A percentile compares a stretch with the other conserved stretches of the same genome.
phyloP scores from a whole-genome alignment of 2,888 invertebrate species.

The Papilio elwesi region DNA sequence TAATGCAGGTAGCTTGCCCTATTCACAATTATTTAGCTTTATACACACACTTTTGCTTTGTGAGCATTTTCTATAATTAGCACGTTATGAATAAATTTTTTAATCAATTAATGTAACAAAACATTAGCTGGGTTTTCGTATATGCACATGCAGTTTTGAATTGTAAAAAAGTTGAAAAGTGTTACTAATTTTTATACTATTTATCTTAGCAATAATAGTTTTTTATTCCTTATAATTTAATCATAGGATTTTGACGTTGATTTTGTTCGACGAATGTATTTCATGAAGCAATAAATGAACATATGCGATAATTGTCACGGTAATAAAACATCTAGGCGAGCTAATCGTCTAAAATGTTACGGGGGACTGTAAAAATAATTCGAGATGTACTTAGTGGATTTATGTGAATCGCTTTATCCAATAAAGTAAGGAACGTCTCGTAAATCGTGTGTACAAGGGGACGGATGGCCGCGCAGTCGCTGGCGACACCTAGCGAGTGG shows the following conservation, averaged over 20 bases:
- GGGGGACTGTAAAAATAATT: conserved; percentile 43
- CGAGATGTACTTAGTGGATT: conserved; percentile 62
- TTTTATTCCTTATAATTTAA: no score
- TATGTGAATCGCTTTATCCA: conserved; percentile 77
- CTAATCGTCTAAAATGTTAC: conserved; percentile 36
- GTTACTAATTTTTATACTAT: no score
- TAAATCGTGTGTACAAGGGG: conserved; percentile 71
- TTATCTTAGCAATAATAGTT: no score
- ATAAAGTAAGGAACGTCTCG: conserved; percentile 79
- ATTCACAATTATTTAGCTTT: no score
- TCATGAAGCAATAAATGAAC: conserved; percentile 11
- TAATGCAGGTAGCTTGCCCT: not conserved
- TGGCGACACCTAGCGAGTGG: conserved; percentile 78
- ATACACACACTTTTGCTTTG: no score
- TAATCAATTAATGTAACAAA: no score
- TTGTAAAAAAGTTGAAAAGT: no score
- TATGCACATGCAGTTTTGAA: no score
- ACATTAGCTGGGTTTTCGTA: no score
- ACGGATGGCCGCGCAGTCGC: conserved; percentile 63
- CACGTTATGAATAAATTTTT: no score
- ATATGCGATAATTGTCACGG: conserved; percentile 30
- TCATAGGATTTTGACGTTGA: no score
- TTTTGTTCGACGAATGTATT: not conserved
- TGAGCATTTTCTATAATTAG: no score
- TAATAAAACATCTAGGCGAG: conserved; percentile 30